Percentiles rank a stretch among this genome's conserved stretches.
These are phyloP conservation scores for Pedionomus torquatus DNA, from an alignment of 2,113 vertebrate species.

Conservation along the genomic window DNA sequence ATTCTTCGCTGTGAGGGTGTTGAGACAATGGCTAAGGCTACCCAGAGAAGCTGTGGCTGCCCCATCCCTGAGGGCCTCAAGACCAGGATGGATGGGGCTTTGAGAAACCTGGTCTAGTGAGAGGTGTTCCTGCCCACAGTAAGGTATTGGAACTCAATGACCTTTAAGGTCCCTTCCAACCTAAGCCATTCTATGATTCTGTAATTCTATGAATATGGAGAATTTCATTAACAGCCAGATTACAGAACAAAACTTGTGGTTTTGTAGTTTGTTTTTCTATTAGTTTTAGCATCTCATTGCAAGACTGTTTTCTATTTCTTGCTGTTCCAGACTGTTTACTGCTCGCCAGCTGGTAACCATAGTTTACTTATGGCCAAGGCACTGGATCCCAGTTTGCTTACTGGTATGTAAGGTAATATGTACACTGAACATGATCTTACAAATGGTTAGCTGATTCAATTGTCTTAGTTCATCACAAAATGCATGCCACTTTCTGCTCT, in stretches of 20 bases:
- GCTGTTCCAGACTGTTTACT: too few relatives aligned
- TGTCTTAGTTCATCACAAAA: neutral
- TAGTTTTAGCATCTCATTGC: neutral
- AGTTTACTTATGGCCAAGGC: neutral
- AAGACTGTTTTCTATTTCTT: neutral
- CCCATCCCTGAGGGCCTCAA: too few relatives aligned
- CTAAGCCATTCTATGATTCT: too few relatives aligned
- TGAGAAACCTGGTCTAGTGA: too few relatives aligned
- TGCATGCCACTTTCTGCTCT: neutral
- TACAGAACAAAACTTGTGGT: neutral
- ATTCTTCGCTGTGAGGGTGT: too few relatives aligned
- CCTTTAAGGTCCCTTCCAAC: too few relatives aligned
- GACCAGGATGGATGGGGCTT: too few relatives aligned
- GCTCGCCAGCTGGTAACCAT: neutral
- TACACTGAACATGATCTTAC: neutral
- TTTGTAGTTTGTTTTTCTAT: neutral
- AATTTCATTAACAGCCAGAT: neutral
- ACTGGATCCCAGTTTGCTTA: neutral
- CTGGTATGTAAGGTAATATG: fast-evolving
- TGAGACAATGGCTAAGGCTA: too few relatives aligned
- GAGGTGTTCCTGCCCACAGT: too few relatives aligned
- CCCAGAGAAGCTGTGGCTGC: too few relatives aligned
- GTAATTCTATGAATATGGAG: too few relatives aligned
- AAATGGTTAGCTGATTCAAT: neutral
- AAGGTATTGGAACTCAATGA: too few relatives aligned